Evolutionary conservation across 2,797 vertebrate genomes (phyloP).

Genomic region (Betta splendens): DNA sequence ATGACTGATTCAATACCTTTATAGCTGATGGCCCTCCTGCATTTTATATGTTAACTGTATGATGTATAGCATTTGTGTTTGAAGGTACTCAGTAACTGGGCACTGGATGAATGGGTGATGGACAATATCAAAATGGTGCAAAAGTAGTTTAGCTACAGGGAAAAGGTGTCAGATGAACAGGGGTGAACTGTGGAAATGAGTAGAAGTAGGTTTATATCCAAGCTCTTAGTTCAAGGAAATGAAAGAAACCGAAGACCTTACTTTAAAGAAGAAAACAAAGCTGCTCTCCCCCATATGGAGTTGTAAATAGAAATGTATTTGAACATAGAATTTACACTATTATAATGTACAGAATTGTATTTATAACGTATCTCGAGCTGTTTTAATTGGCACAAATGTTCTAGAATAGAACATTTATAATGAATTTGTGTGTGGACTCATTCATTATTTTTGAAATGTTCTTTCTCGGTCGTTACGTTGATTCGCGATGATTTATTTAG

Average conservation of each 20-base stretch:
- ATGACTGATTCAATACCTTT: constrained; percentile 64
- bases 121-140: constrained; percentile 44
- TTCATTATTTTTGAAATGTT: not conserved
- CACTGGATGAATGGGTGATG: constrained; percentile 43
- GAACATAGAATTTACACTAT: constrained; percentile 90
- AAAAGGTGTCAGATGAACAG: constrained; percentile 48
- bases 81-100: constrained; percentile 68
- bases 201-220: constrained; percentile 66
- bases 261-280: constrained; percentile 86
- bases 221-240: constrained; percentile 81
- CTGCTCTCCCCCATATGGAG: constrained; percentile 89
- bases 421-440: constrained; percentile 54
- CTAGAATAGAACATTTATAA: constrained; percentile 93
- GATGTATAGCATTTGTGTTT: constrained; percentile 57
- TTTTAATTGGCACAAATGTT: constrained; percentile 95
- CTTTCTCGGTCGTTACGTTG: not conserved
- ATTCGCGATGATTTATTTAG: not conserved
- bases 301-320: constrained; percentile 90
- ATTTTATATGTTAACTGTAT: constrained; percentile 58
- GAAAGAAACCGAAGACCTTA: constrained; percentile 86
- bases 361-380: constrained; percentile 91
- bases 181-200: constrained; percentile 69
- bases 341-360: constrained; percentile 97
- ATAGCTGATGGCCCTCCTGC: constrained; percentile 44
- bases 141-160: constrained; percentile 46